A percentile compares a stretch with the other conserved stretches of the same genome.
Evolutionary conservation across 2,797 vertebrate species (phyloP).

Genomic region (Caiman crocodilus): DNA sequence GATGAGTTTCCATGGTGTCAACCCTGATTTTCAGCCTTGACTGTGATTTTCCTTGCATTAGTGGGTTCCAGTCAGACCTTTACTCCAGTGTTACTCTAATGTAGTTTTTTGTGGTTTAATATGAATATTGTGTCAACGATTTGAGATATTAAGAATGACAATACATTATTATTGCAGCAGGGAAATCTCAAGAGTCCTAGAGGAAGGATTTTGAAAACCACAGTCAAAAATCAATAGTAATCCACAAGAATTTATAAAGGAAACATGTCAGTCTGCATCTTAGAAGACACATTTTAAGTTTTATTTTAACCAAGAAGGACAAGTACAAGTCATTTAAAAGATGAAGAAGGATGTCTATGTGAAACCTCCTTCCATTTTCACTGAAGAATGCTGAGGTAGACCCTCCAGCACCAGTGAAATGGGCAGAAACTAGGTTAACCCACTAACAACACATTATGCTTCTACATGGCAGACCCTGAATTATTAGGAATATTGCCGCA

Average conservation of each 20-base stretch:
- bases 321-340: slow-evolving; percentile 62
- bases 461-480: background rate
- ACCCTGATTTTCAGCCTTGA: slow-evolving; percentile 66
- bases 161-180: slow-evolving; percentile 85
- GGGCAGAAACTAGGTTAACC: background rate
- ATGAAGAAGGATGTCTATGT: background rate
- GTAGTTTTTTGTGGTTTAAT: slow-evolving; percentile 74
- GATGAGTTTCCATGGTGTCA: slow-evolving; percentile 63
- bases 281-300: slow-evolving; percentile 83
- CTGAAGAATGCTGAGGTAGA: background rate
- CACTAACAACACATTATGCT: background rate
- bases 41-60: slow-evolving; percentile 68
- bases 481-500: background rate
- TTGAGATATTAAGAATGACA: slow-evolving; percentile 90
- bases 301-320: slow-evolving; percentile 71
- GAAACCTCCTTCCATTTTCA: background rate
- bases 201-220: slow-evolving; percentile 91
- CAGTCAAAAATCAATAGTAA: slow-evolving; percentile 95
- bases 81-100: slow-evolving; percentile 63
- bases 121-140: slow-evolving; percentile 86
- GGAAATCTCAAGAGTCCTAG: slow-evolving; percentile 82
- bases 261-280: slow-evolving; percentile 84
- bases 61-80: slow-evolving; percentile 45
- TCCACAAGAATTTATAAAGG: slow-evolving; percentile 88
- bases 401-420: background rate